Evolutionary conservation across 2,888 invertebrate genomes (phyloP), one percentile per base, ranked within the genome.

Genomic region (Clusia tigrina): DNA sequence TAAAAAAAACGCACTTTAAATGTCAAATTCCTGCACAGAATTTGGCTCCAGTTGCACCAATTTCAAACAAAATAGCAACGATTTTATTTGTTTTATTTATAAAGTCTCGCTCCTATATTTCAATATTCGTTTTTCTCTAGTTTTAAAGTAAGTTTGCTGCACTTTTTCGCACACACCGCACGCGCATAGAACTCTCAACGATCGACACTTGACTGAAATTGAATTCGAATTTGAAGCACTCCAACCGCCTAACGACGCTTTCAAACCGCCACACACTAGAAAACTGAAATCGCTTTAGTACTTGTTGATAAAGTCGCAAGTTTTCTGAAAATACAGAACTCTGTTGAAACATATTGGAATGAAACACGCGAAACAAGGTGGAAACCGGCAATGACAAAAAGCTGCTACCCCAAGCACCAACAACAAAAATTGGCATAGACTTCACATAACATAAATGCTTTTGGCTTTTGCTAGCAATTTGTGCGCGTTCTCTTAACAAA

Each of bases 261-360:
- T 66, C 67, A 68, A 72, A n/a, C 71, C 73, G 73, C 71, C 77
- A 71, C 69, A 64, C 74, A 70, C 74, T 73, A 77, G 67, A 72
- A 74, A 73, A 78, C 73, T 79, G 68, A 78, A 71, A 67, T 48
- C 20, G 22, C 48, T 48, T 5, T 48, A 22, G 5, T 22, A 6
- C 22, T 48, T 48, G 48, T 48, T 48, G 48, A 48, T 48, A 48
- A 20, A 12, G 15, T 48, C 15, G 6, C 32, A 9, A 6, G 32
- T 32, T 12, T 9, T 6, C 32, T 6, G 9, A 42, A 17, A 42
- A 48, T 20, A 48, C 22, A 48, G 48, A 18, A 48, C 18, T 3
- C 18, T 15, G 3, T 22, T 53, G 53, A 26, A 54, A 66, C 62
- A 37, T 20, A 24, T 48, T 64, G 54, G 62, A 64, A 48, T 12